Evolutionary conservation across 1,140 invertebrate species (phyloP).

Genomic region (Drosophila nigromelanica): DNA sequence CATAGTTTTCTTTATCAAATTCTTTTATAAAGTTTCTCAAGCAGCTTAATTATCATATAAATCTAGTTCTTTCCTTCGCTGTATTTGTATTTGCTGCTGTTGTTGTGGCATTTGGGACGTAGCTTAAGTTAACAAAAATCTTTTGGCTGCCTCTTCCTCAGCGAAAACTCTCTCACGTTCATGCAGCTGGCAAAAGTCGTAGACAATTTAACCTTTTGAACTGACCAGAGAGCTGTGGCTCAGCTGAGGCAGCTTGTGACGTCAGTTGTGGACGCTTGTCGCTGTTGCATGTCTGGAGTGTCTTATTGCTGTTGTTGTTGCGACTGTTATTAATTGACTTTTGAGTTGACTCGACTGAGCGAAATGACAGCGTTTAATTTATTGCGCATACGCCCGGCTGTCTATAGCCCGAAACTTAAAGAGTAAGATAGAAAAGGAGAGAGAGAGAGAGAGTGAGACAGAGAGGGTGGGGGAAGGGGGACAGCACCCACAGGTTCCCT

Average conservation of each 20-base stretch:
- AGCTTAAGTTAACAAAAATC: constrained; percentile 11
- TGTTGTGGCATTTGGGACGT: constrained; percentile 16
- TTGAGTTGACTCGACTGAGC: constrained; percentile 74
- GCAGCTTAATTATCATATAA: constrained; percentile 31
- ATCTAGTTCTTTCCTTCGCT: background rate
- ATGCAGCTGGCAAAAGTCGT: constrained; percentile 41
- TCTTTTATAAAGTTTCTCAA: constrained; percentile 9
- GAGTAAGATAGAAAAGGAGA: background rate
- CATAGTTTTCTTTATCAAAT: background rate
- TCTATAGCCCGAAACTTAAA: constrained; percentile 23
- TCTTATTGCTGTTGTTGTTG: constrained; percentile 28
- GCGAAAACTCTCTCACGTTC: constrained; percentile 69
- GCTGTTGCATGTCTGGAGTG: constrained; percentile 39
- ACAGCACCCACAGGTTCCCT: constrained; percentile 57
- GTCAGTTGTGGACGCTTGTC: constrained; percentile 38
- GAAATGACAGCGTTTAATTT: constrained; percentile 75
- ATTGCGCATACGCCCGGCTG: constrained; percentile 74
- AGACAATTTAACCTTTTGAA: constrained; percentile 73
- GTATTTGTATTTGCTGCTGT: background rate
- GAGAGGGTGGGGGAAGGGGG: background rate
- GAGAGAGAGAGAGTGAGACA: background rate
- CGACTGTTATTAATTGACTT: constrained; percentile 78
- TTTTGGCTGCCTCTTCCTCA: constrained; percentile 1
- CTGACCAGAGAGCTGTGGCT: constrained; percentile 41
- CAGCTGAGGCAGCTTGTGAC: constrained; percentile 39